Evolutionary conservation across 2,113 vertebrate species (phyloP).

Genomic region (Okapia johnstoni): DNA sequence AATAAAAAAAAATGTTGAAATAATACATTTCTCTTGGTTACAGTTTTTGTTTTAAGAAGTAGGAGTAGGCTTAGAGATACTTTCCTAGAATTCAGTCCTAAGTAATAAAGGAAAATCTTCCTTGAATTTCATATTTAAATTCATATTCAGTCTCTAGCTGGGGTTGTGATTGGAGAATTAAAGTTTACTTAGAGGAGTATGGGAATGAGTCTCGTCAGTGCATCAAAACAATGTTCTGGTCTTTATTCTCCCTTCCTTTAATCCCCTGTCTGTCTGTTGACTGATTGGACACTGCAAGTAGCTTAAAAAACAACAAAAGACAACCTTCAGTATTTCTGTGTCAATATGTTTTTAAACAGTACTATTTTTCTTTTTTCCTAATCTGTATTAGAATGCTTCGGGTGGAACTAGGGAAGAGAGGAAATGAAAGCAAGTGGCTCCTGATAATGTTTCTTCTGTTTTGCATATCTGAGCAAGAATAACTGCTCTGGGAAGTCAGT

Average conservation of each 20-base stretch:
- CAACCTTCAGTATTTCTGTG: not conserved
- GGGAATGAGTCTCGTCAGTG: not conserved
- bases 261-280: not conserved
- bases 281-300: not conserved
- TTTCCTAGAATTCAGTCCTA: not conserved
- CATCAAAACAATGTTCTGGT: not conserved
- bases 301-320: not conserved
- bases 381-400: not conserved
- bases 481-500: not conserved
- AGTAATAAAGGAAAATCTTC: slow-evolving; percentile 8
- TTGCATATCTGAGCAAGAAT: not conserved
- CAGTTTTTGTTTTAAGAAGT: slow-evolving; percentile 34
- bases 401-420: not conserved
- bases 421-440: not conserved
- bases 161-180: slow-evolving; percentile 7
- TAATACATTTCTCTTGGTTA: not conserved
- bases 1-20: slow-evolving; percentile 11
- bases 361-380: not conserved
- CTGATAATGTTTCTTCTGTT: slow-evolving; percentile 7
- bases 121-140: slow-evolving; percentile 2
- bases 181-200: slow-evolving; percentile 8
- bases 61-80: not conserved
- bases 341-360: not conserved
- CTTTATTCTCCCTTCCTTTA: not conserved
- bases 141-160: not conserved